Percentiles rank a stretch among this genome's conserved stretches.
phyloP scores from a whole-genome alignment of 92 coral and sea anemone genomes.

The Virgularia gustaviana region DNA sequence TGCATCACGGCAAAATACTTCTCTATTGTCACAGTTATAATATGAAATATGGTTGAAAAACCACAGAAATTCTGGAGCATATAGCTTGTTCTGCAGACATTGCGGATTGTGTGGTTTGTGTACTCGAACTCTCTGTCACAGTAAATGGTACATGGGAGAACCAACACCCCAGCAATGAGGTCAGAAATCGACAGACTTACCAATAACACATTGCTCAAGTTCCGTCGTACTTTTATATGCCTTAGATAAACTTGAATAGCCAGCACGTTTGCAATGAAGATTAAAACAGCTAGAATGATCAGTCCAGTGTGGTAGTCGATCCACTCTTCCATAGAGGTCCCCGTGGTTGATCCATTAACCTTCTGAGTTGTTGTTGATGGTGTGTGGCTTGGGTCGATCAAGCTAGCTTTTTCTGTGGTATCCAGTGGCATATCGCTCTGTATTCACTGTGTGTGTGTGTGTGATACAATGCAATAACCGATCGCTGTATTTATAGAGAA shows the following conservation, averaged over 20 bases:
- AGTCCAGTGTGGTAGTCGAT: slow-evolving; percentile 10
- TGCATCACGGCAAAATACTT: slow-evolving; percentile 10
- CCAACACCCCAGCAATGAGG: slow-evolving; percentile 2
- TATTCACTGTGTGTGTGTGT: too few species aligned
- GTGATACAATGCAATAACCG: too few species aligned
- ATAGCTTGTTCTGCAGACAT: neutral
- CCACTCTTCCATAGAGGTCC: neutral
- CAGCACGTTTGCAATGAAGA: neutral
- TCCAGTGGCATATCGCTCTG: too few species aligned
- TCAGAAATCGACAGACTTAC: slow-evolving; percentile 27
- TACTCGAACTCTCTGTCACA: neutral
- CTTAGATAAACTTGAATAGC: slow-evolving; percentile 18
- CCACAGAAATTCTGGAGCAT: slow-evolving; percentile 11
- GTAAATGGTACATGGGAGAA: neutral
- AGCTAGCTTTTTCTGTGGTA: too few species aligned
- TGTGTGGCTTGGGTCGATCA: too few species aligned
- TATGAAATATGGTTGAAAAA: slow-evolving; percentile 14
- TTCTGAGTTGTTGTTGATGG: neutral
- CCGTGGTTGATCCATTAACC: too few species aligned
- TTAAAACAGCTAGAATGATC: neutral
- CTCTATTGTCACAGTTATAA: slow-evolving; percentile 8
- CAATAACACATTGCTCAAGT: slow-evolving; percentile 15
- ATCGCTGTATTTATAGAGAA: too few species aligned
- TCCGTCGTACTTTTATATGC: slow-evolving; percentile 18
- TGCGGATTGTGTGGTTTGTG: slow-evolving; percentile 1